A percentile compares a stretch with the other conserved stretches of the same genome.
These are phyloP conservation scores for Zaprionus gabonicus DNA, from an alignment of 1,140 invertebrate species.

Conservation along the genomic window DNA sequence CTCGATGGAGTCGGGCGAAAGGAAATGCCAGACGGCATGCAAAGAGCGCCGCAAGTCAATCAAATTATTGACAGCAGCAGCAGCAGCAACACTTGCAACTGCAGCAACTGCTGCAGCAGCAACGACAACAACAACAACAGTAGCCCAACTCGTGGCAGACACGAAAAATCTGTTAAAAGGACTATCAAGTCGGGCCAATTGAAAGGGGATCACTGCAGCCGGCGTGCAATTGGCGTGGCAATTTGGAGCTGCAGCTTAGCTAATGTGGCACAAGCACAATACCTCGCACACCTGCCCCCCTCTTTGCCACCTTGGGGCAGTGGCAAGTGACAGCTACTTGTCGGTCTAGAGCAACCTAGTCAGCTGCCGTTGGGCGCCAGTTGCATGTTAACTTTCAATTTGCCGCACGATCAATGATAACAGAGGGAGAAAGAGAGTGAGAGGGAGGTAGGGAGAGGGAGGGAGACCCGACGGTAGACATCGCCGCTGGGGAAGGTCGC, in stretches of 20 bases:
- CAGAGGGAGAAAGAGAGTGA: not conserved
- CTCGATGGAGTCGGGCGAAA: constrained; percentile 56
- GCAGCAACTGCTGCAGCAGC: constrained; percentile 12
- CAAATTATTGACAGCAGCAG: constrained; percentile 67
- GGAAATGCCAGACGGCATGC: constrained; percentile 63
- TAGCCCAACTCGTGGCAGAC: constrained; percentile 21
- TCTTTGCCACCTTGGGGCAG: constrained; percentile 12
- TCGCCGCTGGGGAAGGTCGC: constrained; percentile 32
- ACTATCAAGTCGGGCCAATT: constrained; percentile 72
- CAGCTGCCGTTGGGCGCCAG: constrained; percentile 42
- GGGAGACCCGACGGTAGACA: not conserved
- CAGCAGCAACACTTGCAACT: constrained; percentile 28
- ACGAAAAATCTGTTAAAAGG: constrained; percentile 78
- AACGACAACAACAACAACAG: constrained; percentile 21
- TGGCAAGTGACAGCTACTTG: constrained; percentile 41
- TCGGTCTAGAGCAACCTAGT: constrained; percentile 7
- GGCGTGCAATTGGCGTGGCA: constrained; percentile 32
- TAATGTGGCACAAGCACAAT: constrained; percentile 53
- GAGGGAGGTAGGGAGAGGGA: too few species aligned
- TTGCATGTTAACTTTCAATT: constrained; percentile 79
- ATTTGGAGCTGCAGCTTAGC: constrained; percentile 41
- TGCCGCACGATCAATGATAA: constrained; percentile 57
- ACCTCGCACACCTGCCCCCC: not conserved
- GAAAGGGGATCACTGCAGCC: constrained; percentile 48
- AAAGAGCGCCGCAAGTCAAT: constrained; percentile 77